These are phyloP conservation scores for Drosophila lini DNA, from an alignment of 1,140 invertebrate genomes.

Conservation along the genomic window DNA sequence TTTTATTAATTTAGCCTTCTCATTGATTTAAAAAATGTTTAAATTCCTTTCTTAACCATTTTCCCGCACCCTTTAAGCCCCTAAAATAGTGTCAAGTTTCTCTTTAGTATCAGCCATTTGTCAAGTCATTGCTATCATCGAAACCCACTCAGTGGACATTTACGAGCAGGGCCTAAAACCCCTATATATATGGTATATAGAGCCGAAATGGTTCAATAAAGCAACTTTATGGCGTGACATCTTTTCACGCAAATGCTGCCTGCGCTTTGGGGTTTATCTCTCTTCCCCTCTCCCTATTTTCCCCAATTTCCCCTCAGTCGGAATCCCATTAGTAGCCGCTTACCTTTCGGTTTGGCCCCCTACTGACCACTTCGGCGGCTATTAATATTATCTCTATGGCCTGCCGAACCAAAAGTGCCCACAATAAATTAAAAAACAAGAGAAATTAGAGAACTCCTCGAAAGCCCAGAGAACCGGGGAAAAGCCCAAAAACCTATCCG, in stretches of 20 bases:
- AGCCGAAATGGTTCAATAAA: conserved; percentile 42
- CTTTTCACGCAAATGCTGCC: conserved; percentile 44
- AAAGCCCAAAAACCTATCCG: conserved; percentile 17
- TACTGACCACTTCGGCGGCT: conserved; percentile 34
- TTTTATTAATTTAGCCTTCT: neutral
- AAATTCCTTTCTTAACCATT: neutral
- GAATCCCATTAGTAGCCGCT: conserved; percentile 24
- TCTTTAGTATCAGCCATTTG: conserved; percentile 11
- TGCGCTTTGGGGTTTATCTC: conserved; percentile 10
- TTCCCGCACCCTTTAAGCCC: neutral
- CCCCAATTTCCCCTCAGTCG: neutral
- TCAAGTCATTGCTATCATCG: conserved; percentile 31
- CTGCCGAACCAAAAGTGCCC: conserved; percentile 34
- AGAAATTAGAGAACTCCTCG: conserved; percentile 40
- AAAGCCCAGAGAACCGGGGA: conserved; percentile 8
- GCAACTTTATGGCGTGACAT: conserved; percentile 47
- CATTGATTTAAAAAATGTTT: neutral
- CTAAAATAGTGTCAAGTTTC: conserved; percentile 4
- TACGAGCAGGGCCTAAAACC: conserved; percentile 24
- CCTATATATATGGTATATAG: neutral
- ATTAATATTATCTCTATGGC: conserved; percentile 47
- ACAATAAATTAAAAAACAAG: conserved; percentile 52
- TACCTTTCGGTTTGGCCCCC: conserved; percentile 23
- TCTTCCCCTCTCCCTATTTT: neutral
- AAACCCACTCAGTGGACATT: conserved; percentile 27